Evolutionary conservation across 23 tunicate species (phyloP).

Genomic region (Trididemnum nubilum): DNA sequence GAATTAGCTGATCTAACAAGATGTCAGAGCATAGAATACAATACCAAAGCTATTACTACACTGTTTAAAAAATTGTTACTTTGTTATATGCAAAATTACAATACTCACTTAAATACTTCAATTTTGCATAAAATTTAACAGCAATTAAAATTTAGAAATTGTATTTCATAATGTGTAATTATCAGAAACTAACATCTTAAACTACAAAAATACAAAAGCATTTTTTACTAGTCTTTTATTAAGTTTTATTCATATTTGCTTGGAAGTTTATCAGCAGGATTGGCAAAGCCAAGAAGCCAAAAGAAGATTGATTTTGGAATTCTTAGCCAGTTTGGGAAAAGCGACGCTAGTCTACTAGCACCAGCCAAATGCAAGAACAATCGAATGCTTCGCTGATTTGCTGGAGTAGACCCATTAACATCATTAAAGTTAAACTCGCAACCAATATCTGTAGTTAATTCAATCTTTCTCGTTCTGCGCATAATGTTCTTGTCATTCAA

Average conservation of each 20-base stretch:
- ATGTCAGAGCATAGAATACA: no score
- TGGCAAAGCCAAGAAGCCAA: not conserved
- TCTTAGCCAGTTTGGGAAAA: not conserved
- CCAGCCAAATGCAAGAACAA: not conserved
- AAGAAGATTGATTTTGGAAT: not conserved
- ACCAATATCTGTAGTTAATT: constrained; percentile 14
- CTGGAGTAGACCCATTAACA: constrained; percentile 23
- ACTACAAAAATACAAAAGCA: no score
- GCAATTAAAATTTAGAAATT: no score
- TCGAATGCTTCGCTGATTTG: not conserved
- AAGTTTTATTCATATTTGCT: not conserved
- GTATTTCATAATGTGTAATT: no score
- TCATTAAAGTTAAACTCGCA: constrained; percentile 13
- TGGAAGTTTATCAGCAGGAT: not conserved
- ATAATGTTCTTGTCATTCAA: constrained; percentile 1
- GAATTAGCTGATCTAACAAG: no score
- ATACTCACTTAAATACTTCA: no score
- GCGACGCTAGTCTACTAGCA: not conserved
- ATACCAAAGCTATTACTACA: no score
- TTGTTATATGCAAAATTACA: no score
- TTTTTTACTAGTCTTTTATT: no score
- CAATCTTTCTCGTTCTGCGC: constrained; percentile 13
- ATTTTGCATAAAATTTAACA: no score
- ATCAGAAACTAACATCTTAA: no score
- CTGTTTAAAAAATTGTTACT: no score